A percentile compares a stretch with the other conserved stretches of the same genome.
Evolutionary conservation across 2,797 vertebrate species (phyloP).

Genomic region (Galagoides demidoff): DNA sequence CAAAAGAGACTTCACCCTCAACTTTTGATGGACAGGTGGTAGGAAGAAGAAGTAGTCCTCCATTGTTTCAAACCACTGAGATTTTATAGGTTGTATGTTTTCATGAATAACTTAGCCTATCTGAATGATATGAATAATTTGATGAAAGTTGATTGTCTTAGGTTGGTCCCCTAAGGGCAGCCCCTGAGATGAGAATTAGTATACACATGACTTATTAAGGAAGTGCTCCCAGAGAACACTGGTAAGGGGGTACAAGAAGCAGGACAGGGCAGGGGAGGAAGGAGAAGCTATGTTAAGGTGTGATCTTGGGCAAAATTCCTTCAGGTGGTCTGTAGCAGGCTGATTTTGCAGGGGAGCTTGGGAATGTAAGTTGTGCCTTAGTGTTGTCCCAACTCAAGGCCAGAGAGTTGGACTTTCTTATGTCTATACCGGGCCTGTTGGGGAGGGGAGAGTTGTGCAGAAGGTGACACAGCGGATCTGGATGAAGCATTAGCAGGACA

Average conservation of each 20-base stretch:
- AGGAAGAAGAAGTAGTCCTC: neutral
- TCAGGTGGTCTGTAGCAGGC: neutral
- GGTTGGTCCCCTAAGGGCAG: neutral
- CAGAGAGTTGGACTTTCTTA: neutral
- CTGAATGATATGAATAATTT: conserved; percentile 8
- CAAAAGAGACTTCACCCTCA: neutral
- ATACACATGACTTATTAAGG: neutral
- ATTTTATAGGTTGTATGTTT: neutral
- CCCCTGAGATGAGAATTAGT: neutral
- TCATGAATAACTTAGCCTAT: neutral
- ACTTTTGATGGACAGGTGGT: neutral
- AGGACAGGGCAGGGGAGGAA: neutral
- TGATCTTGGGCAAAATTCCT: neutral
- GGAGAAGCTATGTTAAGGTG: neutral
- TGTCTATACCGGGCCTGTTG: neutral
- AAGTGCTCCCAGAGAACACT: neutral
- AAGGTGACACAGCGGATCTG: neutral
- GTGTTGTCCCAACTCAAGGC: neutral
- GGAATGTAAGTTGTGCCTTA: neutral
- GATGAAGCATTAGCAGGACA: neutral
- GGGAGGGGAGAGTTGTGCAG: neutral
- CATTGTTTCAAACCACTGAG: neutral
- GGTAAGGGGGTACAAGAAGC: neutral
- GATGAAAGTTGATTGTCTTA: neutral
- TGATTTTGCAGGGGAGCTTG: neutral